These are phyloP conservation scores for Saguinus imperator DNA, from an alignment of 2,113 vertebrate genomes.

Conservation along the genomic window DNA sequence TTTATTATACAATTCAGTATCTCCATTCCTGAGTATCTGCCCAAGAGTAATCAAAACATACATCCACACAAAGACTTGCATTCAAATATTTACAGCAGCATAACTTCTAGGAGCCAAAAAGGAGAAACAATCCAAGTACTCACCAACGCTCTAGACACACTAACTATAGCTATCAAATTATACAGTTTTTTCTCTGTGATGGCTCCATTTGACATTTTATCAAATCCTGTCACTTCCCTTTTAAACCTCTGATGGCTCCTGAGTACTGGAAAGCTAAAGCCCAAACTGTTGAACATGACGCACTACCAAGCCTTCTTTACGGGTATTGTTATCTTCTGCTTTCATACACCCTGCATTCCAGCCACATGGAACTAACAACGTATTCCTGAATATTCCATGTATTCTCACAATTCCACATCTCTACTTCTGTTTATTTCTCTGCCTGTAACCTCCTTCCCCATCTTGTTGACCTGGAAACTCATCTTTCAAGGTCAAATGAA, in stretches of 20 bases:
- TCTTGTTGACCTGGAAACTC: neutral
- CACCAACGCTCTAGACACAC: neutral
- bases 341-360: neutral
- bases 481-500: neutral
- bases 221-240: neutral
- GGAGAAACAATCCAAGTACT: neutral
- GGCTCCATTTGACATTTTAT: neutral
- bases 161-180: neutral
- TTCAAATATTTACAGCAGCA: neutral
- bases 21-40: too few species aligned
- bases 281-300: neutral
- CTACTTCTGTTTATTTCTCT: neutral
- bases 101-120: neutral
- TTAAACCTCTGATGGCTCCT: neutral
- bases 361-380: neutral
- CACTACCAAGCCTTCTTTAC: neutral
- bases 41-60: neutral
- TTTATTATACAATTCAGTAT: neutral
- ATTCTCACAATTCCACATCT: neutral
- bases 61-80: neutral
- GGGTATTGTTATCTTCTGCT: neutral
- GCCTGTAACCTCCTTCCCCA: neutral
- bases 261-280: neutral
- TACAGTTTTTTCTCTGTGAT: neutral
- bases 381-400: neutral